Conservation (phyloP, 1,140 invertebrate genomes). For the Saccostrea echinata region DNA sequence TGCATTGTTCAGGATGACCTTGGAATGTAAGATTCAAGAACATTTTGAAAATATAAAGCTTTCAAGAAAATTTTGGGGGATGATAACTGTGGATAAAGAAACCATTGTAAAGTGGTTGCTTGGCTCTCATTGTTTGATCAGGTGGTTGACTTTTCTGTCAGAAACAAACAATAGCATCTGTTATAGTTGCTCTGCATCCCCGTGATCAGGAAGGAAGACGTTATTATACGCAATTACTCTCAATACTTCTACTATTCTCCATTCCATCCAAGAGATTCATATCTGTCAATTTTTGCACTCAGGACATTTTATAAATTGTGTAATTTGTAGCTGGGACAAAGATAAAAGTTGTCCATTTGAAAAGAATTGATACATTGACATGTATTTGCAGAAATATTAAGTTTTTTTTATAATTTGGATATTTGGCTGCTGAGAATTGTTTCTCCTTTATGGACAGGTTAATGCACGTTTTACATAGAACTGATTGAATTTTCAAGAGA, state of each 20-base stretch:
- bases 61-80: background rate
- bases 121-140: background rate
- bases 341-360: too few species aligned
- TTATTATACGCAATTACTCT: background rate
- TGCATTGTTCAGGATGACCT: background rate
- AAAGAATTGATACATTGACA: too few species aligned
- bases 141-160: background rate
- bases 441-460: background rate
- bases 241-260: background rate
- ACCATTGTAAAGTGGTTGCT: background rate
- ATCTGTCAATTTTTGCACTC: background rate
- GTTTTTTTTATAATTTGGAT: background rate
- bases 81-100: background rate
- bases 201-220: background rate
- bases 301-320: too few species aligned
- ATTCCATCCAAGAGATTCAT: background rate
- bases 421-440: background rate
- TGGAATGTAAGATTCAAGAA: background rate
- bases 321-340: too few species aligned
- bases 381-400: background rate
- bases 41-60: background rate
- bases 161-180: slow-evolving; percentile 7
- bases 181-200: background rate
- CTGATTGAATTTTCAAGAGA: background rate
- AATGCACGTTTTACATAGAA: background rate